These are phyloP conservation scores for Sepioteuthis lessoniana DNA, from an alignment of 2,888 invertebrate genomes.

Conservation along the genomic window DNA sequence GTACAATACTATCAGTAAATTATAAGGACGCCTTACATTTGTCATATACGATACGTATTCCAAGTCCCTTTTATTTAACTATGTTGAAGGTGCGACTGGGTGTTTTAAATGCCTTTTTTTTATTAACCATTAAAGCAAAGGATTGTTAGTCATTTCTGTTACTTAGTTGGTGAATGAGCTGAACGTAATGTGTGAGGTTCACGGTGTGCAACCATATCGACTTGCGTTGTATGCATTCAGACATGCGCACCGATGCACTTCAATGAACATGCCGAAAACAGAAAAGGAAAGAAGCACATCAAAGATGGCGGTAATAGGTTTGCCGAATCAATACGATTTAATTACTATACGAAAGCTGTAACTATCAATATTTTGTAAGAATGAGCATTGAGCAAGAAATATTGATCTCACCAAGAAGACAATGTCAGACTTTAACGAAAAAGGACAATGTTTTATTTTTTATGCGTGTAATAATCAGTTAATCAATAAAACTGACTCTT, in stretches of 20 bases:
- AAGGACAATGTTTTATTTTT: background rate
- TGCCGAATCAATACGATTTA: background rate
- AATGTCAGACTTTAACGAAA: background rate
- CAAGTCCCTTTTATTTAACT: too few species aligned
- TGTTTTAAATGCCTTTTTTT: background rate
- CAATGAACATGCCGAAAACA: background rate
- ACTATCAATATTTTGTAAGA: background rate
- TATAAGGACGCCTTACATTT: too few species aligned
- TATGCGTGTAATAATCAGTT: background rate
- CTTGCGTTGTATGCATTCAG: background rate
- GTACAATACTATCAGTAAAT: too few species aligned
- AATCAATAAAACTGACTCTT: background rate
- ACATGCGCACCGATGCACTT: background rate
- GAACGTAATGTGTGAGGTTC: background rate
- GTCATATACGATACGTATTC: too few species aligned
- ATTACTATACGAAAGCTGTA: background rate
- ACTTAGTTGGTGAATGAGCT: background rate
- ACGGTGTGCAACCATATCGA: background rate
- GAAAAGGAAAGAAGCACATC: background rate
- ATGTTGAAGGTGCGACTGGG: too few species aligned
- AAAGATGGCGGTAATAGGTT: background rate
- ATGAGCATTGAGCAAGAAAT: background rate
- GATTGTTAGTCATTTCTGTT: background rate
- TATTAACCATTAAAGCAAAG: background rate
- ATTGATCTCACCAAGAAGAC: background rate